These are phyloP conservation scores for Esox lucius DNA, from an alignment of 2,797 vertebrate species.

Conservation along the genomic window DNA sequence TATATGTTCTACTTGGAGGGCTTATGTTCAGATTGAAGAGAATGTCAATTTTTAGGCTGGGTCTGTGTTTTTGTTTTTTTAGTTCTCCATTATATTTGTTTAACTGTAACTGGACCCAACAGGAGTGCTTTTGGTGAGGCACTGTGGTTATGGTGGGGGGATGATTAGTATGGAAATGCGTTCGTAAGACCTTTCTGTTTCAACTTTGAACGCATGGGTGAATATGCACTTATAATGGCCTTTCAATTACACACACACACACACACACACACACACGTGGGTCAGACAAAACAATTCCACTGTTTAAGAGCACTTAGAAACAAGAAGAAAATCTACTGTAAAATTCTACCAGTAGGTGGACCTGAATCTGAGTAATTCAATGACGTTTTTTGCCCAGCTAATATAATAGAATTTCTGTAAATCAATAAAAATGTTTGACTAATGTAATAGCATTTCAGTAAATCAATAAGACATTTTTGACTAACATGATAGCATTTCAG, in stretches of 20 bases:
- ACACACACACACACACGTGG: conserved; percentile 39
- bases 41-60: conserved; percentile 80
- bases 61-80: conserved; percentile 49
- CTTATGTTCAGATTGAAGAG: conserved; percentile 54
- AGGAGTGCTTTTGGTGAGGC: conserved; percentile 38
- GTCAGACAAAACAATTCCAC: conserved; percentile 31
- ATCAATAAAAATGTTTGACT: conserved; percentile 18
- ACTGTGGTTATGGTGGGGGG: conserved; percentile 49
- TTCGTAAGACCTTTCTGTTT: conserved; percentile 42
- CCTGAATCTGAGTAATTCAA: background rate
- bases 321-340: too few species aligned
- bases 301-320: background rate
- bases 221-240: conserved; percentile 39
- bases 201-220: conserved; percentile 63
- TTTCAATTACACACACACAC: conserved; percentile 43
- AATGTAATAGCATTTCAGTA: conserved; percentile 13
- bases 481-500: conserved; percentile 14
- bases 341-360: background rate
- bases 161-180: conserved; percentile 46
- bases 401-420: background rate
- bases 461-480: background rate
- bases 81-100: conserved; percentile 55
- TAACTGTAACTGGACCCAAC: conserved; percentile 46
- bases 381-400: background rate
- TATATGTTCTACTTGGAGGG: background rate